A percentile compares a stretch with the other conserved stretches of the same genome.
Conservation (phyloP, 2,797 vertebrate species). For the Sebastiscus albofasciatus region DNA sequence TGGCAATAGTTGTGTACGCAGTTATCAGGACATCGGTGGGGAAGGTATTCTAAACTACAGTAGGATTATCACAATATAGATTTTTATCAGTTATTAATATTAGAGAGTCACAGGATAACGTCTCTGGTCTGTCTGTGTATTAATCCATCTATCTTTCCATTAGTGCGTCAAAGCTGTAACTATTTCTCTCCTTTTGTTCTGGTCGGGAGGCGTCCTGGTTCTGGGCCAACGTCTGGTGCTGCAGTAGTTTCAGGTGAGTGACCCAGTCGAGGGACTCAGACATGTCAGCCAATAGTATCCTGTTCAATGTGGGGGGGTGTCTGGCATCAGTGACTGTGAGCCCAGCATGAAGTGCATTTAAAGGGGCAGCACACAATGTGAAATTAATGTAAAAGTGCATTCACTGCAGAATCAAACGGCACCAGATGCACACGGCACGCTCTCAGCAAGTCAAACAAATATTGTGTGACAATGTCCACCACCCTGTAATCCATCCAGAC, state of each 20-base stretch:
- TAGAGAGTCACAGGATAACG: neutral
- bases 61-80: neutral
- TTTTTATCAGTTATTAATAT: neutral
- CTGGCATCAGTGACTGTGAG: constrained; percentile 18
- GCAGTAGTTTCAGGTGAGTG: constrained; percentile 20
- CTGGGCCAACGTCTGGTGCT: neutral
- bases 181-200: neutral
- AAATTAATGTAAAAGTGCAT: constrained; percentile 6
- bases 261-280: constrained; percentile 16
- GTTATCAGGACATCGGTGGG: constrained; percentile 22
- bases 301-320: neutral
- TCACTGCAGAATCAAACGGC: neutral
- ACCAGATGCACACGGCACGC: neutral
- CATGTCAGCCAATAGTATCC: constrained; percentile 17
- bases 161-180: neutral
- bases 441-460: constrained; percentile 9
- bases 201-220: neutral
- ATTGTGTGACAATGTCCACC: neutral
- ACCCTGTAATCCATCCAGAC: neutral
- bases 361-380: constrained; percentile 1
- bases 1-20: constrained; percentile 38
- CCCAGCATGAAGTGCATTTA: constrained; percentile 1
- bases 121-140: neutral
- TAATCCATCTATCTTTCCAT: neutral
- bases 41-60: constrained; percentile 3